phyloP scores from a whole-genome alignment of 2,797 vertebrate species.

The Glossophaga mutica region DNA sequence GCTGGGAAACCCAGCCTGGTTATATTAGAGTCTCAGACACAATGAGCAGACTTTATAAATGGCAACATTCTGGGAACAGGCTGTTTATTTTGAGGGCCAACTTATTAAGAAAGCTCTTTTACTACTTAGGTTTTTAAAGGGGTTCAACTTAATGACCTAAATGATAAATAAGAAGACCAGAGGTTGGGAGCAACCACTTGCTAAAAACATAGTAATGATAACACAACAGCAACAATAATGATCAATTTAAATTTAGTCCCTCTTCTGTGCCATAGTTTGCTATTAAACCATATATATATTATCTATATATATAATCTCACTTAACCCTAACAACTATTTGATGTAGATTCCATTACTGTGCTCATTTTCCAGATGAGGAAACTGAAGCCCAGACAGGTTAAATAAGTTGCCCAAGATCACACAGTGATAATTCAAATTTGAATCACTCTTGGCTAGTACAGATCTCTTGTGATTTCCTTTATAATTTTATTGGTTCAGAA shows the following conservation, averaged over 20 bases:
- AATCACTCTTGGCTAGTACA: neutral
- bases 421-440: neutral
- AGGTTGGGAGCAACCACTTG: neutral
- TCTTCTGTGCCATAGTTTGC: neutral
- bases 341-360: neutral
- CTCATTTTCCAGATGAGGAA: neutral
- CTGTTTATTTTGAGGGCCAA: neutral
- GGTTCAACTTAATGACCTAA: neutral
- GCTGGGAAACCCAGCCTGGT: neutral
- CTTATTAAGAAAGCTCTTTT: neutral
- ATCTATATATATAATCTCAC: neutral
- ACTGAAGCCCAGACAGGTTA: neutral
- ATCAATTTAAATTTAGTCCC: neutral
- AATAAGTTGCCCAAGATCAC: neutral
- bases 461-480: neutral
- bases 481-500: slow-evolving; percentile 14
- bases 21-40: neutral
- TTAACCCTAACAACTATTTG: neutral
- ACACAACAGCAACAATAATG: neutral
- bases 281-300: neutral
- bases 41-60: neutral
- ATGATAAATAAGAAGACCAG: neutral
- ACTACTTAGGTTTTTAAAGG: slow-evolving; percentile 7
- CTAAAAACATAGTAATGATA: neutral
- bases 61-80: neutral